Percentiles rank a stretch among this genome's conserved stretches.
Evolutionary conservation across 2,797 vertebrate species (phyloP).

Genomic region (Paramormyrops hopkinsi): DNA sequence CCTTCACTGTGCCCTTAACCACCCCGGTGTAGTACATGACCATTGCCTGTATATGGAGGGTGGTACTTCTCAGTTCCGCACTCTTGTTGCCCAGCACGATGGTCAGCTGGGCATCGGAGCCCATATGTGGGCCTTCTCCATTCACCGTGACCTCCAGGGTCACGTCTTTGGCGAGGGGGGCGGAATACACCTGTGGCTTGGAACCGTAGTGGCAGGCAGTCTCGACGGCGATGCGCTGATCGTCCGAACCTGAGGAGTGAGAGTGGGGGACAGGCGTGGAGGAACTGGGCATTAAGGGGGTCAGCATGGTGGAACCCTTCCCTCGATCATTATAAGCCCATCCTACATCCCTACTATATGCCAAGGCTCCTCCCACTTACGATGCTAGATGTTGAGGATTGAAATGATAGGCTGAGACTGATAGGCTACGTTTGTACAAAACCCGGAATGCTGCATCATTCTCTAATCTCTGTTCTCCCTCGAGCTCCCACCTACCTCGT

Average conservation of each 20-base stretch:
- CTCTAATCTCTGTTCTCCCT: not conserved
- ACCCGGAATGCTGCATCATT: not conserved
- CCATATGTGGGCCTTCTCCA: conserved; percentile 67
- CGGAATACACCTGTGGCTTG: conserved; percentile 68
- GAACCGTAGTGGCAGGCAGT: conserved; percentile 75
- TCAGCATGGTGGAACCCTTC: not conserved
- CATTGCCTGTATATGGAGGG: conserved; percentile 72
- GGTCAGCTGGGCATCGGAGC: conserved; percentile 64
- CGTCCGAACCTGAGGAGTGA: conserved; percentile 64
- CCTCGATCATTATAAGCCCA: not conserved
- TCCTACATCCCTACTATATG: not conserved
- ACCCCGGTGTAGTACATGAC: conserved; percentile 89
- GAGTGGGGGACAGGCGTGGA: not conserved
- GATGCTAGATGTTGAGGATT: not conserved
- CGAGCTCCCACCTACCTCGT: conserved; percentile 60
- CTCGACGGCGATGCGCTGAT: conserved; percentile 80
- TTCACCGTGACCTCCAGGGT: conserved; percentile 64
- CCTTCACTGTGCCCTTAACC: conserved; percentile 68
- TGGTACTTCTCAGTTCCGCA: conserved; percentile 60
- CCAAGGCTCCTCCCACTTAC: not conserved
- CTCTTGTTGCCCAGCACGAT: conserved; percentile 71
- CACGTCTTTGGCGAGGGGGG: conserved; percentile 64
- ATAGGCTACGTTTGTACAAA: not conserved
- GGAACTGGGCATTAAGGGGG: not conserved
- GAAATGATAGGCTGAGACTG: not conserved